phyloP scores from a whole-genome alignment of 2,797 vertebrate species.

The Gallinago solitaria region DNA sequence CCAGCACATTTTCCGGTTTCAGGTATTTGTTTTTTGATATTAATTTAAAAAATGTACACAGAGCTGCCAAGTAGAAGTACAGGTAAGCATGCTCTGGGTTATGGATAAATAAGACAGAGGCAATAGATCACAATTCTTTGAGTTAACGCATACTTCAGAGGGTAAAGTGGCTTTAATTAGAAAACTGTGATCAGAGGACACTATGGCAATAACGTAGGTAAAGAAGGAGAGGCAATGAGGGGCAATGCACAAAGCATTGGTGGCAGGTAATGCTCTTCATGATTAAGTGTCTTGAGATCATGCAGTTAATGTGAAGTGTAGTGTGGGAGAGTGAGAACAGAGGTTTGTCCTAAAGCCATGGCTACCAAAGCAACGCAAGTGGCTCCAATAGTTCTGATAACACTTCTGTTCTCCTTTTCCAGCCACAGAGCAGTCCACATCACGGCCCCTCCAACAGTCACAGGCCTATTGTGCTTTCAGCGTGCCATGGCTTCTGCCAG shows the following conservation, averaged over 20 bases:
- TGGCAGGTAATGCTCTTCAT: background rate
- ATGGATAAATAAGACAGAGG: background rate
- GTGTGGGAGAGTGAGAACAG: background rate
- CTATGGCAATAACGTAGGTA: background rate
- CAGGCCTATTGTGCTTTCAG: background rate
- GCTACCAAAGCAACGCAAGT: background rate
- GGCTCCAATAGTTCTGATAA: background rate
- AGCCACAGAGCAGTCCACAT: background rate
- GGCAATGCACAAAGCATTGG: background rate
- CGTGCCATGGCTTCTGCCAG: background rate
- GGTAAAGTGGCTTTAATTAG: background rate
- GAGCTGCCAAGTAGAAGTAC: background rate
- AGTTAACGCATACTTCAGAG: background rate
- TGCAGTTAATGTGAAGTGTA: background rate
- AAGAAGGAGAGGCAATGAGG: background rate
- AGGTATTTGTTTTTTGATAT: background rate
- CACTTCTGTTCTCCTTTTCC: background rate
- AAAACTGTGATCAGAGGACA: background rate
- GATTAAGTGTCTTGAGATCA: background rate
- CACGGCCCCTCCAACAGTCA: background rate
- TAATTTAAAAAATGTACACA: slow-evolving; percentile 3
- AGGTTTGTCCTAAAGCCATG: background rate
- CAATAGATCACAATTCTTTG: background rate
- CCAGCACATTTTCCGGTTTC: background rate
- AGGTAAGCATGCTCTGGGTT: background rate